Evolutionary conservation across 2,797 vertebrate species (phyloP).

Genomic region (Tympanoctomys barrerae): DNA sequence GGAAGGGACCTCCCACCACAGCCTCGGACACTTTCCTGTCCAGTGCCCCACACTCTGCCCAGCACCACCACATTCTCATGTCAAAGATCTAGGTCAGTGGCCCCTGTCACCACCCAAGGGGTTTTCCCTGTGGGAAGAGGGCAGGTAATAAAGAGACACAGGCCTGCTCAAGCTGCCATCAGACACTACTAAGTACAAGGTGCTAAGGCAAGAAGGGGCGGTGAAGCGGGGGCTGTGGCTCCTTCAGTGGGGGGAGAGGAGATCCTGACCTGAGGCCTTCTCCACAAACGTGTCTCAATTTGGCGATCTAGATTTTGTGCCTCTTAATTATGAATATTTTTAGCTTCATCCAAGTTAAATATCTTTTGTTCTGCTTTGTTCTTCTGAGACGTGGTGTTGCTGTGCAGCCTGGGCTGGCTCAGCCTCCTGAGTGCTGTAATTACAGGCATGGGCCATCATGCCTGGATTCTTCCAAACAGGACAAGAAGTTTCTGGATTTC

Average conservation of each 20-base stretch:
- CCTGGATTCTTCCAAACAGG: background rate
- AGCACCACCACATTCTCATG: background rate
- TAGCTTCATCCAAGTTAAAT: constrained; percentile 42
- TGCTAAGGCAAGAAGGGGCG: background rate
- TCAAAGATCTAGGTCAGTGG: background rate
- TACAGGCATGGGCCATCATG: background rate
- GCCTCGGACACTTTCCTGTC: background rate
- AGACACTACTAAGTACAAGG: background rate
- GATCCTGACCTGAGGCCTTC: background rate
- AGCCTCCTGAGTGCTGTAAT: background rate
- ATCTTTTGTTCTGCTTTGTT: background rate
- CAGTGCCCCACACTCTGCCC: background rate
- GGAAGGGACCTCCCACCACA: background rate
- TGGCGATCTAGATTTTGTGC: constrained; percentile 44
- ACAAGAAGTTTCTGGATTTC: background rate
- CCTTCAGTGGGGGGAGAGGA: background rate
- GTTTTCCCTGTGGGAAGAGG: background rate
- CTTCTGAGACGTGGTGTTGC: background rate
- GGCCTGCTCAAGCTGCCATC: background rate
- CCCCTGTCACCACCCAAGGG: background rate
- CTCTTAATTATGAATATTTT: constrained; percentile 36
- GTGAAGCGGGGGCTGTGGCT: background rate
- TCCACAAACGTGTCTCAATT: background rate
- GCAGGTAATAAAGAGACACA: background rate
- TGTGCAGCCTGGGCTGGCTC: background rate